Base-by-base conservation (phyloP, 2,113 vertebrate genomes). In the Cygnus buccinator region DNA sequence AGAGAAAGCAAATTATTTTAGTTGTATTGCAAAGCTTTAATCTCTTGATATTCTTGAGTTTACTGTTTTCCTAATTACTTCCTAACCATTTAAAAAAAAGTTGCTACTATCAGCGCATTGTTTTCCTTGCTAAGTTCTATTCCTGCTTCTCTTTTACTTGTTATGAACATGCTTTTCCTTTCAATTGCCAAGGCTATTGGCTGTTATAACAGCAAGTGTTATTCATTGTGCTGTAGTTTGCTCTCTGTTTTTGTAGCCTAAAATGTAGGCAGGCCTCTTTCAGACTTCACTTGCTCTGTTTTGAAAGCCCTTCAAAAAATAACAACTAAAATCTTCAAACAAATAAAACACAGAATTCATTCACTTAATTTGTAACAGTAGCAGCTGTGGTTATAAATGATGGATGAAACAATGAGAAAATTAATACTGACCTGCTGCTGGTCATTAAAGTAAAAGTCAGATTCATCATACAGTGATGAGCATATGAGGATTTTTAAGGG, bases 371-470 rank as follows among this genome's bases (percentile, higher is more conserved):
- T n/a, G 23, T 48, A 68, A 25, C 44, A 48, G 37, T 14, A 23
- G 23, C 11, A 17, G 16, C n/a, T 37, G 66, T 82, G 57, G 28
- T 78, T 67, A 31, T 13, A 14, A 79, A 33, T 68, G 75, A 72
- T 83, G 86, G 20, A 73, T 90, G 33, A 86, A 83, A 79, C 43
- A 26, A 8, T 50, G 66, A 90, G 43, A 52, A 65, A 76, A 76
- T 94, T 71, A 73, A 83, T 62, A 85, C n/a, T 68, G 79, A 55
- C 25, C 35, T 88, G 50, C 52, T 93, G 62, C 35, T 90, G 79
- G 63, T 79, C 90, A 72, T 68, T 4, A n/a, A 46, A 79, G 18
- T 67, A 44, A 13, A 66, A 19, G 7, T 90, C 48, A 39, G 33
- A 57, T 90, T 88, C 43, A 67, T 87, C 52, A 67, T 8, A 55